A percentile compares a stretch with the other conserved stretches of the same genome.
Evolutionary conservation across 2,113 vertebrate genomes (phyloP).

Genomic region (Gymnobelideus leadbeateri): DNA sequence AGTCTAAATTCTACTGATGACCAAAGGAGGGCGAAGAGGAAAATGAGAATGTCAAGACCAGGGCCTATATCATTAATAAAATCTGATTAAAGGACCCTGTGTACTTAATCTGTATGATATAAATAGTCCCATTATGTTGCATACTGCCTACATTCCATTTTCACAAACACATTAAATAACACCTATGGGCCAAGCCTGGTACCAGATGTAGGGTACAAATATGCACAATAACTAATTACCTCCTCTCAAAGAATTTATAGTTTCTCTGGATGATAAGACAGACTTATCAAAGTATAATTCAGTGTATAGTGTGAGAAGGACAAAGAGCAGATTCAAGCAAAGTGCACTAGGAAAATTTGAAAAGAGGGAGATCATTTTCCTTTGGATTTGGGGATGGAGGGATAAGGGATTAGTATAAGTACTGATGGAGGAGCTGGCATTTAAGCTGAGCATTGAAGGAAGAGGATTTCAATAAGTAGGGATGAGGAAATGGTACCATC

Average conservation of each 20-base stretch:
- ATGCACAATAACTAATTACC: background rate
- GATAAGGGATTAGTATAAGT: background rate
- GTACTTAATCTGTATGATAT: background rate
- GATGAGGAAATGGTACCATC: background rate
- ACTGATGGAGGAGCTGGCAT: background rate
- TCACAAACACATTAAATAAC: background rate
- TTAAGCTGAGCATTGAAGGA: background rate
- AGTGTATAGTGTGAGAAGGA: background rate
- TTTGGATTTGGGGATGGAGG: background rate
- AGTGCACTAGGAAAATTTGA: background rate
- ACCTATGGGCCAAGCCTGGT: background rate
- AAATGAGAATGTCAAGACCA: background rate
- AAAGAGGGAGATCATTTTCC: background rate
- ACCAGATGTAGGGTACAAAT: background rate
- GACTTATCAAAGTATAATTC: background rate
- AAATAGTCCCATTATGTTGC: background rate
- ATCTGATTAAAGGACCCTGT: background rate
- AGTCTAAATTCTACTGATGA: background rate
- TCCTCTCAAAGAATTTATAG: background rate
- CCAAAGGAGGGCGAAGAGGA: background rate
- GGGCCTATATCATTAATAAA: background rate
- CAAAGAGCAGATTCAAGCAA: background rate
- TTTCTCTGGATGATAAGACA: background rate
- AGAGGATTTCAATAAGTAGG: background rate
- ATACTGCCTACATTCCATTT: background rate